phyloP scores from a whole-genome alignment of 1,140 invertebrate genomes.

The Achatina immaculata region DNA sequence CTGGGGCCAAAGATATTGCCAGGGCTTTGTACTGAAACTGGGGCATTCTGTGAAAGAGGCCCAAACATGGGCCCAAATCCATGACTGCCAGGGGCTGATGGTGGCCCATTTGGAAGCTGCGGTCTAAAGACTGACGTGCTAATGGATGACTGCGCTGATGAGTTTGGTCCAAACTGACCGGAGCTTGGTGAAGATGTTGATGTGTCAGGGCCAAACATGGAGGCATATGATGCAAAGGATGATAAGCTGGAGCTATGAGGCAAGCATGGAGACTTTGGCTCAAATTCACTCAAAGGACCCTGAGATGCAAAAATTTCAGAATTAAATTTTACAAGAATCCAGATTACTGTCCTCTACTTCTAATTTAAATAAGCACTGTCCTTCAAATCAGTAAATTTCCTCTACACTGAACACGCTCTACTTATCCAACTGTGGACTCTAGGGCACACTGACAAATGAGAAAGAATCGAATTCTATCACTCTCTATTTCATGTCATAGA shows the following conservation, averaged over 20 bases:
- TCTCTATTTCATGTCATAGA: too few relatives aligned
- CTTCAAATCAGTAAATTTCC: too few relatives aligned
- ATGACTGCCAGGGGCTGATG: not conserved
- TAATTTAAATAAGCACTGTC: too few relatives aligned
- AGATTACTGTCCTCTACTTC: too few relatives aligned
- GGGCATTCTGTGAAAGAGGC: not conserved
- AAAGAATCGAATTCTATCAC: too few relatives aligned
- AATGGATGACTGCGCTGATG: too few relatives aligned
- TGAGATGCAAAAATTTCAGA: too few relatives aligned
- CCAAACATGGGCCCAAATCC: not conserved
- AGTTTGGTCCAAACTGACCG: too few relatives aligned
- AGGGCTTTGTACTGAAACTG: not conserved
- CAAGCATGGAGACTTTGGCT: constrained; percentile 51
- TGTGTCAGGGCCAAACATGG: constrained; percentile 47
- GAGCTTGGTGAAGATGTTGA: constrained; percentile 29
- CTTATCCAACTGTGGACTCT: too few relatives aligned
- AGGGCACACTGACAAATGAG: too few relatives aligned
- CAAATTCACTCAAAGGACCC: constrained; percentile 41
- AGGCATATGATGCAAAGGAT: constrained; percentile 58
- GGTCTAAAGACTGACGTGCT: constrained; percentile 6
- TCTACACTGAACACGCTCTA: too few relatives aligned
- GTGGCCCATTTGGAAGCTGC: not conserved
- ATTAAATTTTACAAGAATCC: too few relatives aligned
- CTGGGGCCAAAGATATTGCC: not conserved
- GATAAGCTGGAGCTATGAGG: constrained; percentile 64